Conservation (phyloP, 1,140 invertebrate genomes). For the Eufriesea mexicana region DNA sequence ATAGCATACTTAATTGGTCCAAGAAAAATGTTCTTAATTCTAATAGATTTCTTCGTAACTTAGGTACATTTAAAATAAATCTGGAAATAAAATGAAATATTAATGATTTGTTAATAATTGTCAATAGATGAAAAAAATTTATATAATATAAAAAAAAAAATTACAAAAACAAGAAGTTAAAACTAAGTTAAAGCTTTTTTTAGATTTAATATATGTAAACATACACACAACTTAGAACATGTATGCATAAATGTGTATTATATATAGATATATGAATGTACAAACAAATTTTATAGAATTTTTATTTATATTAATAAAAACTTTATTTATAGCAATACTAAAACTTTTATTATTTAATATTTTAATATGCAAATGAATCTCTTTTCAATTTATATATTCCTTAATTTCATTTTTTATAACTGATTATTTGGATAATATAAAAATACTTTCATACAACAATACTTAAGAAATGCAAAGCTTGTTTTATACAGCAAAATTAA, state of each 20-base stretch:
- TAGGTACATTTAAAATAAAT: slow-evolving; percentile 84
- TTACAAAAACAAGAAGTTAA: no score
- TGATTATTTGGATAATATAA: background rate
- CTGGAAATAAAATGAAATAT: slow-evolving; percentile 76
- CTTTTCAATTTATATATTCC: background rate
- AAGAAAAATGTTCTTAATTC: slow-evolving; percentile 84
- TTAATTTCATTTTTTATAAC: background rate
- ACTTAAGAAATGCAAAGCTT: background rate
- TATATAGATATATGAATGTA: background rate
- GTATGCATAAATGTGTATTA: background rate
- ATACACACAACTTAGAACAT: background rate
- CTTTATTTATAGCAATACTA: background rate
- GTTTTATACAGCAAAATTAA: background rate
- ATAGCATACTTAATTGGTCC: slow-evolving; percentile 81
- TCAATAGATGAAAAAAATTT: background rate
- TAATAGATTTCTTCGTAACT: slow-evolving; percentile 82
- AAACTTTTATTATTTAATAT: no score
- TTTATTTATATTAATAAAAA: background rate
- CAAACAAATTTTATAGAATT: background rate
- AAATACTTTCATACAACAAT: background rate
- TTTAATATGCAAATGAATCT: background rate
- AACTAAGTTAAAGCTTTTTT: background rate
- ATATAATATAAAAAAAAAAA: background rate
- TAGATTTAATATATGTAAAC: background rate
- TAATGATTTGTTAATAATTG: slow-evolving; percentile 22